Percentiles rank a stretch among this genome's conserved stretches.
Evolutionary conservation across 2,797 vertebrate species (phyloP).

Genomic region (Hapalemur alaotrensis): DNA sequence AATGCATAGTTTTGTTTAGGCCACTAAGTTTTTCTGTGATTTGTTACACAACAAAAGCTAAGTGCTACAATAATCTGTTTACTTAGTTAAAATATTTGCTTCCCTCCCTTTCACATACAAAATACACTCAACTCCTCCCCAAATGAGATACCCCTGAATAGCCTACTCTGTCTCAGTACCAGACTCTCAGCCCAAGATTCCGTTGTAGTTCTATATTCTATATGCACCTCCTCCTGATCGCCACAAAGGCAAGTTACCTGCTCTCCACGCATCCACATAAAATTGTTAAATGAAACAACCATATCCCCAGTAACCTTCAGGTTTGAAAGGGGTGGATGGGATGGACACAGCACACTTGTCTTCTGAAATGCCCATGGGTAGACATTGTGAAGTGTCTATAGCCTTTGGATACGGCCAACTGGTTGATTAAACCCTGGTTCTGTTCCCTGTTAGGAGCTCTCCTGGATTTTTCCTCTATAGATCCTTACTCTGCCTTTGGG

Average conservation of each 20-base stretch:
- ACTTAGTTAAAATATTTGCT: background rate
- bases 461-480: background rate
- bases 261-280: background rate
- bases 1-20: background rate
- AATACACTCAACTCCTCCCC: background rate
- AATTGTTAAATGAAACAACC: background rate
- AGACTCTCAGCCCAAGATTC: background rate
- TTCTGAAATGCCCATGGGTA: background rate
- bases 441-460: background rate
- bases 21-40: background rate
- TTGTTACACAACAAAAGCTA: background rate
- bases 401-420: no score
- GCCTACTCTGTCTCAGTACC: background rate
- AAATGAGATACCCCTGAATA: background rate
- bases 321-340: background rate
- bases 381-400: background rate
- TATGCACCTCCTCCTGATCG: no score
- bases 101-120: background rate
- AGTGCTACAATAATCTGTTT: background rate
- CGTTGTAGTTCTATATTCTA: background rate
- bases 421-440: background rate
- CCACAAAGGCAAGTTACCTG: background rate
- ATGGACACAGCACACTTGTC: background rate
- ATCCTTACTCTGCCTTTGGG: background rate
- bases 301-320: background rate